A percentile compares a stretch with the other conserved stretches of the same genome.
Conservation (phyloP, 2,888 invertebrate genomes). For the Hermodice carunculata region DNA sequence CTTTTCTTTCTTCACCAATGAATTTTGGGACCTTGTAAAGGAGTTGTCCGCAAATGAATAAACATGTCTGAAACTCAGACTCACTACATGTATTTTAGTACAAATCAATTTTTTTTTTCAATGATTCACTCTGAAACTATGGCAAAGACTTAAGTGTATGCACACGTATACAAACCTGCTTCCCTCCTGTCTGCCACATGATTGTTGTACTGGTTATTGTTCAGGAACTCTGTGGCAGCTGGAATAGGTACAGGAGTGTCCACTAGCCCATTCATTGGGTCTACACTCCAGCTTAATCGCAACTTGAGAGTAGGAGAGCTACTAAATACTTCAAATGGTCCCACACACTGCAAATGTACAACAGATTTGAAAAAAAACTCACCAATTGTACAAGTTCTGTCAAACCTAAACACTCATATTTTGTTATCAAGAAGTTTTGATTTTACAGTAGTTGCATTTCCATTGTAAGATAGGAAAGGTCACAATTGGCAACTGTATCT, state of each 20-base stretch:
- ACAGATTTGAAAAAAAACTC: not conserved
- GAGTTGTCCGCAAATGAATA: too few relatives aligned
- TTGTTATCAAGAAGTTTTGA: not conserved
- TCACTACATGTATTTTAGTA: too few relatives aligned
- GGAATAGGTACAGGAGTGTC: conserved; percentile 1
- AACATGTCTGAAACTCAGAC: too few relatives aligned
- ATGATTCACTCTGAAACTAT: too few relatives aligned
- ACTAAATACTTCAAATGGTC: conserved; percentile 80
- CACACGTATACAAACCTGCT: too few relatives aligned
- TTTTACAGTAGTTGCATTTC: too few relatives aligned
- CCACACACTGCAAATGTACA: conserved; percentile 51
- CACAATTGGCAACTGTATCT: too few relatives aligned
- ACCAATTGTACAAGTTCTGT: not conserved
- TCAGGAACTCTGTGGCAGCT: not conserved
- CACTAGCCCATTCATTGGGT: conserved; percentile 16
- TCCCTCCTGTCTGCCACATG: conserved; percentile 6
- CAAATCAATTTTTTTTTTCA: too few relatives aligned
- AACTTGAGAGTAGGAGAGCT: conserved; percentile 87
- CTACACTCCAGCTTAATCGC: conserved; percentile 80
- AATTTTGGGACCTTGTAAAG: too few relatives aligned
- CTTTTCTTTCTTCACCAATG: too few relatives aligned
- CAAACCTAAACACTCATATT: not conserved
- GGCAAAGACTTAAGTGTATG: too few relatives aligned
- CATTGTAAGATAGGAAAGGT: too few relatives aligned
- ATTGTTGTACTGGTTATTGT: conserved; percentile 22